Evolutionary conservation across 2,888 invertebrate species (phyloP).

Genomic region (Drosophila dives): DNA sequence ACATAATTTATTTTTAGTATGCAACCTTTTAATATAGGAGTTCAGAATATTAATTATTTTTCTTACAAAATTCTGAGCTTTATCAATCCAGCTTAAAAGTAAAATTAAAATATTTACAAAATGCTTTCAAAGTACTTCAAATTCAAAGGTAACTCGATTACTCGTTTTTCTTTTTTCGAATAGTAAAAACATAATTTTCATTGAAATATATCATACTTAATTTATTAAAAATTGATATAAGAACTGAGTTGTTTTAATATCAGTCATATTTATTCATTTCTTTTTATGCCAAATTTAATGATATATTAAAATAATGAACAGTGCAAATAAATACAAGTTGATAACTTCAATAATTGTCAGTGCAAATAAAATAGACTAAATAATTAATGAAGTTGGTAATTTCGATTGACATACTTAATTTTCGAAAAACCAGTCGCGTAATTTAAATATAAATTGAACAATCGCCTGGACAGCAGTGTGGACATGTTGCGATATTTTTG

Average conservation of each 20-base stretch:
- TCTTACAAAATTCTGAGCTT: neutral
- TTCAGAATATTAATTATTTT: neutral
- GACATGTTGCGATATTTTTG: slow-evolving; percentile 37
- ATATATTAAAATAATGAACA: neutral
- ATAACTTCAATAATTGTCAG: neutral
- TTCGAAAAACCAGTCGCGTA: neutral
- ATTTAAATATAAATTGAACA: slow-evolving; percentile 27
- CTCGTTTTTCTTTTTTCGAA: neutral
- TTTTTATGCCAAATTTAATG: neutral
- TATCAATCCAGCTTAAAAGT: neutral
- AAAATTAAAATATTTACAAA: neutral
- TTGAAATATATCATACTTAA: neutral
- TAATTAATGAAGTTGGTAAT: neutral
- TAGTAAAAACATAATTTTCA: neutral
- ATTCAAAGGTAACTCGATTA: slow-evolving; percentile 27
- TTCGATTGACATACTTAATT: neutral
- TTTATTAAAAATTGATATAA: neutral
- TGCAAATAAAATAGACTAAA: neutral
- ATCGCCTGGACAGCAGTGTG: slow-evolving; percentile 8
- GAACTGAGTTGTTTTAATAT: neutral
- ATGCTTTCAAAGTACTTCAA: neutral
- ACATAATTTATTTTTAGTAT: slow-evolving; percentile 26
- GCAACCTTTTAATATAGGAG: too few relatives aligned
- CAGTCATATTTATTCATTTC: neutral
- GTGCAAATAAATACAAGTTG: neutral